These are phyloP conservation scores for Thoracochromis brauschi DNA, from an alignment of 2,113 vertebrate genomes.

Conservation along the genomic window DNA sequence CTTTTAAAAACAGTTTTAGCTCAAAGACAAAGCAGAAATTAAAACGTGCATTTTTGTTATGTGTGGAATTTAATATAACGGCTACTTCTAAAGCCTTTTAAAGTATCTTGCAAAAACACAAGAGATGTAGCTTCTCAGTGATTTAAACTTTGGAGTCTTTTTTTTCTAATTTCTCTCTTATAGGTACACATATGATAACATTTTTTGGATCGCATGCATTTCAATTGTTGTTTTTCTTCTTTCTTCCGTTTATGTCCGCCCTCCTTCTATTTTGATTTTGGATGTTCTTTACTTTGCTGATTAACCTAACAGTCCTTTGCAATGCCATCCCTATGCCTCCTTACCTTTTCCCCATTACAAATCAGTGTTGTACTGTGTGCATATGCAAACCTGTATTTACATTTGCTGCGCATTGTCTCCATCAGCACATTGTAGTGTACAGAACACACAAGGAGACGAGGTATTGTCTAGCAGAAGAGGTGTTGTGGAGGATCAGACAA, in stretches of 20 bases:
- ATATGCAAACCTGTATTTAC: constrained; percentile 57
- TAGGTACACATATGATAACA: neutral
- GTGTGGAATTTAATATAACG: neutral
- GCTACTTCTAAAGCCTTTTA: neutral
- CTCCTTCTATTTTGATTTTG: neutral
- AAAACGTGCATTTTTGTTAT: neutral
- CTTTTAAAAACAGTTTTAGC: neutral
- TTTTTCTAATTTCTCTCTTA: neutral
- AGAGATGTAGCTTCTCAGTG: neutral
- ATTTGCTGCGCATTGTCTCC: constrained; percentile 11
- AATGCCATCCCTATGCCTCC: neutral
- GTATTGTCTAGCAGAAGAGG: constrained; percentile 13
- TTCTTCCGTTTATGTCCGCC: neutral
- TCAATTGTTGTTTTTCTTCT: neutral
- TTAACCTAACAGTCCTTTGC: constrained; percentile 1
- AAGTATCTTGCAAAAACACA: neutral
- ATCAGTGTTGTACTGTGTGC: constrained; percentile 36
- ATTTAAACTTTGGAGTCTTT: neutral
- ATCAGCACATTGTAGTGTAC: constrained; percentile 25
- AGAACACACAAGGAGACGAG: constrained; percentile 26
- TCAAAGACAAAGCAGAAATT: neutral
- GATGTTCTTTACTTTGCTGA: constrained; percentile 12
- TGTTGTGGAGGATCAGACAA: constrained; percentile 45
- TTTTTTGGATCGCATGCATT: neutral
- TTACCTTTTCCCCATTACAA: constrained; percentile 31